A percentile compares a stretch with the other conserved stretches of the same genome.
These are phyloP conservation scores for Procambarus clarkii DNA, from an alignment of 1,140 invertebrate species.

Conservation along the genomic window DNA sequence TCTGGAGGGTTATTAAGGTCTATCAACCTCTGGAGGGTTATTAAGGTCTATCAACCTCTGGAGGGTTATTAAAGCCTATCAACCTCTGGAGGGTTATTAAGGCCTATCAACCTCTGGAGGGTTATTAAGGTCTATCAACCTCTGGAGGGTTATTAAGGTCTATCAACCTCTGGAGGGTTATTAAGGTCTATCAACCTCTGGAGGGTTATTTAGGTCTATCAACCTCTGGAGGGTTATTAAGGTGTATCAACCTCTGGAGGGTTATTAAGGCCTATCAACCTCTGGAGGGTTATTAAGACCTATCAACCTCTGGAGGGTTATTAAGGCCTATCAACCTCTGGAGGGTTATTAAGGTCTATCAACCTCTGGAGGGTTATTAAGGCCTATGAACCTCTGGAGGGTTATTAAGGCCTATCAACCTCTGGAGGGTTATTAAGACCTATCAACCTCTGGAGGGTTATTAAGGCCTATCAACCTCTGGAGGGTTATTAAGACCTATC, in stretches of 20 bases:
- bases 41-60: background rate
- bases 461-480: background rate
- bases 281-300: background rate
- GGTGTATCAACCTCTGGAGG: too few species aligned
- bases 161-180: too few species aligned
- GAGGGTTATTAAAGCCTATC: background rate
- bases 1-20: background rate
- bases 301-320: too few species aligned
- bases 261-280: background rate
- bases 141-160: background rate
- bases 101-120: too few species aligned
- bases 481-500: background rate
- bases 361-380: background rate
- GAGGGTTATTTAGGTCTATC: background rate
- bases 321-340: background rate
- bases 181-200: background rate
- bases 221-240: background rate
- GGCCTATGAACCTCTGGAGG: too few species aligned
- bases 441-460: too few species aligned
- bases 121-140: background rate
- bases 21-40: too few species aligned
- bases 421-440: background rate
- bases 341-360: background rate
- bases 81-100: background rate
- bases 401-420: background rate